phyloP scores from a whole-genome alignment of 2,113 vertebrate genomes.

The Mormoops blainvillei region DNA sequence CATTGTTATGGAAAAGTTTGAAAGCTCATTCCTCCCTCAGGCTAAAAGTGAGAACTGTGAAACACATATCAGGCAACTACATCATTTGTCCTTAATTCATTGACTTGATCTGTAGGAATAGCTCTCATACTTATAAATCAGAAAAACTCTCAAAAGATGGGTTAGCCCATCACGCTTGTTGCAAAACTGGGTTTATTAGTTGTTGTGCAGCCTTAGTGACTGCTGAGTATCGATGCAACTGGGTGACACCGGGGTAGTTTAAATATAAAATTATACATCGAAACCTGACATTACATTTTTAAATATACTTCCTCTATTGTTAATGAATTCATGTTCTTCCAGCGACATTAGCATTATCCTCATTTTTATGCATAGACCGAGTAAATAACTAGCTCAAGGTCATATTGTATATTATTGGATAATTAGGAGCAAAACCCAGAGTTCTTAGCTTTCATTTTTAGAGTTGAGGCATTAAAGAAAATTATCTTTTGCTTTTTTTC shows the following conservation, averaged over 20 bases:
- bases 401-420: not conserved
- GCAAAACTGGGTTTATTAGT: not conserved
- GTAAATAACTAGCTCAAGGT: not conserved
- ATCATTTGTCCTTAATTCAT: conserved; percentile 74
- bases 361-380: not conserved
- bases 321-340: not conserved
- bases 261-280: not conserved
- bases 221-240: not conserved
- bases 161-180: conserved; percentile 2
- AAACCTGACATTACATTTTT: not conserved
- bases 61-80: conserved; percentile 33
- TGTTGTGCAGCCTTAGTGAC: not conserved
- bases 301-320: not conserved
- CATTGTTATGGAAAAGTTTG: conserved; percentile 58
- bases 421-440: not conserved
- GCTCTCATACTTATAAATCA: conserved; percentile 53
- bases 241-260: not conserved
- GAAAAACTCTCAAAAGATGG: conserved; percentile 27
- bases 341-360: not conserved
- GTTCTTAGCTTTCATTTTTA: conserved; percentile 15
- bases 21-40: conserved; percentile 63
- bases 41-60: conserved; percentile 48
- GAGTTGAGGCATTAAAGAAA: conserved; percentile 23
- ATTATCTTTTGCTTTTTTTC: not conserved
- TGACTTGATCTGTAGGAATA: conserved; percentile 38